Percentiles rank a stretch among this genome's conserved stretches.
Conservation (phyloP, 2,113 vertebrate genomes). For the Camelus dromedarius region DNA sequence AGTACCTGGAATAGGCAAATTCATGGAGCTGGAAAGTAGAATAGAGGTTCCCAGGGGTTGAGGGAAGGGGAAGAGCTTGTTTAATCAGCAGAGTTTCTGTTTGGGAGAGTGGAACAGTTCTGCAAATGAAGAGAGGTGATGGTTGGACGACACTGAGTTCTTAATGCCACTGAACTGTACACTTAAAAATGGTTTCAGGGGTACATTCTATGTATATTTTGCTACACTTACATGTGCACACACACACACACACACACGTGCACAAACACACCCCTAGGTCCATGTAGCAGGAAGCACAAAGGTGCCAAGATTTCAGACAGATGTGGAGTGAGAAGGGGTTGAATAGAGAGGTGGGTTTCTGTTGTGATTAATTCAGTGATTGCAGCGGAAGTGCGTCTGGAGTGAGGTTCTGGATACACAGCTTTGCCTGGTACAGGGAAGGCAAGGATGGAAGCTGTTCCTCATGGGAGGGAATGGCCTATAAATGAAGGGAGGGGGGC, state of each 20-base stretch:
- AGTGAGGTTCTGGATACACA: neutral
- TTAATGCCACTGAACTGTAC: neutral
- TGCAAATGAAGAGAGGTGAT: neutral
- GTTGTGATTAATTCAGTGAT: too few species aligned
- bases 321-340: neutral
- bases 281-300: neutral
- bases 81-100: neutral
- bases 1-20: neutral
- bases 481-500: neutral
- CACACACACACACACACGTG: neutral
- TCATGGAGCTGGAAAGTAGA: neutral
- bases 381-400: neutral
- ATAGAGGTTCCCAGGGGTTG: neutral
- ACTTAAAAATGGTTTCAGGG: neutral
- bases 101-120: neutral
- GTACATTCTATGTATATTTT: neutral
- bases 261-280: neutral
- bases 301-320: neutral
- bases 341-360: neutral
- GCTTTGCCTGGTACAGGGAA: neutral
- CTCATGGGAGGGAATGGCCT: neutral
- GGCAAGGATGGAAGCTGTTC: neutral
- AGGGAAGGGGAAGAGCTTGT: neutral
- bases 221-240: neutral
- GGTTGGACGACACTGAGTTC: neutral